These are phyloP conservation scores for Eptesicus fuscus DNA, from an alignment of 2,113 vertebrate genomes.

Conservation along the genomic window DNA sequence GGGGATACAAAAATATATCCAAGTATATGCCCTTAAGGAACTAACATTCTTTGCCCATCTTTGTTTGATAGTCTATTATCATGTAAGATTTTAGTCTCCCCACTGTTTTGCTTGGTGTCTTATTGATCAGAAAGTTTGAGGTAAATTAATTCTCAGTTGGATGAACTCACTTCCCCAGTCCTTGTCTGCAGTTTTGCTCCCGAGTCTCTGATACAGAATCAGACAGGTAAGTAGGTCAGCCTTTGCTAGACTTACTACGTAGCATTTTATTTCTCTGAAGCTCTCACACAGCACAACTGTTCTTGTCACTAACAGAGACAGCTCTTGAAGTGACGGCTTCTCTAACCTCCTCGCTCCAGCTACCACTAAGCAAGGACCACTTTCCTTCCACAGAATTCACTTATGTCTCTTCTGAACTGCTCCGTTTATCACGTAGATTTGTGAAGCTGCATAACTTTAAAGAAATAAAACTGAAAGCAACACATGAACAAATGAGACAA, in stretches of 20 bases:
- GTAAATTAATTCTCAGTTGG: not conserved
- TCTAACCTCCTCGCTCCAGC: not conserved
- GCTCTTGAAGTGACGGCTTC: not conserved
- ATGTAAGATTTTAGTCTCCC: not conserved
- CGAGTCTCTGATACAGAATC: not conserved
- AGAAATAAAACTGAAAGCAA: not conserved
- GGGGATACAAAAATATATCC: not conserved
- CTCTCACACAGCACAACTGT: conserved; percentile 11
- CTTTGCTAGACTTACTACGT: not conserved
- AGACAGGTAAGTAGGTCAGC: conserved; percentile 64
- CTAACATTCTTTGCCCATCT: not conserved
- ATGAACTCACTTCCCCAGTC: not conserved
- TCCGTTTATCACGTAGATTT: not conserved
- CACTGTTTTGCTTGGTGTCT: not conserved
- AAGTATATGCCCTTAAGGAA: not conserved
- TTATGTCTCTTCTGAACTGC: not conserved
- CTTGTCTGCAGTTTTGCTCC: not conserved
- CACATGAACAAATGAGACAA: not conserved
- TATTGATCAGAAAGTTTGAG: conserved; percentile 7
- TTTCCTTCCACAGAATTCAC: not conserved
- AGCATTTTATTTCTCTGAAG: not conserved
- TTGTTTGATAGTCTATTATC: not conserved
- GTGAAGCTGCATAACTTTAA: not conserved
- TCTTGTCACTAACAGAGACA: not conserved
- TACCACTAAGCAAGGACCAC: not conserved